Conservation (phyloP, 1,140 invertebrate genomes). For the Marisa cornuarietis region DNA sequence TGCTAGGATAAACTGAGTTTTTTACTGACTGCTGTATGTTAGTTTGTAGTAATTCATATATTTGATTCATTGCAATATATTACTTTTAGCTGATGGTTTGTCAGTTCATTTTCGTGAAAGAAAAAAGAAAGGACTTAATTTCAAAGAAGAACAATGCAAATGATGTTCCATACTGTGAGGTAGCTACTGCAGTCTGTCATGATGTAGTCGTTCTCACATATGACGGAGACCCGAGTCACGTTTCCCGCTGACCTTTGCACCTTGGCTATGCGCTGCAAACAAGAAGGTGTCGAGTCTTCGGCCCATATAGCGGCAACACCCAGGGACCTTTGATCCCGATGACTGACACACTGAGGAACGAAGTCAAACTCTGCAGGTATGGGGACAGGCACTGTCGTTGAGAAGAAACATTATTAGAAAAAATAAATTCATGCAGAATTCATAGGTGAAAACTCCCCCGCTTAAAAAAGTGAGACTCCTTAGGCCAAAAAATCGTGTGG, state of each 20-base stretch:
- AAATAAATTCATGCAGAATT: no score
- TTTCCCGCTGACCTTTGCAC: neutral
- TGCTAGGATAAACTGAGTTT: no score
- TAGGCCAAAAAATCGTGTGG: neutral
- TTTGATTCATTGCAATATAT: no score
- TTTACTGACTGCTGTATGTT: no score
- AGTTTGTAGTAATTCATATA: no score
- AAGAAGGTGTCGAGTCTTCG: neutral
- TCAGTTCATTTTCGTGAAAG: no score
- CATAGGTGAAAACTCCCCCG: neutral
- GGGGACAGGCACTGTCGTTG: neutral
- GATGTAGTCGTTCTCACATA: neutral
- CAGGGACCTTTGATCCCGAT: neutral
- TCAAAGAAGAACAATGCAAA: no score
- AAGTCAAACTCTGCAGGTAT: conserved; percentile 3
- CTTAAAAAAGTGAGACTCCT: neutral
- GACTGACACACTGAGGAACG: neutral
- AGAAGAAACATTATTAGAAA: neutral
- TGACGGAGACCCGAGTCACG: neutral
- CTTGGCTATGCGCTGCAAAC: neutral
- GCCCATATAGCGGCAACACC: neutral
- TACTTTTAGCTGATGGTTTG: no score
- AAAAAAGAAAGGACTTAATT: no score
- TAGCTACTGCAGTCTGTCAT: conserved; percentile 11
- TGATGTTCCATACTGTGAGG: neutral